Conservation (phyloP, 2,888 invertebrate genomes). For the Dolomedes plantarius region DNA sequence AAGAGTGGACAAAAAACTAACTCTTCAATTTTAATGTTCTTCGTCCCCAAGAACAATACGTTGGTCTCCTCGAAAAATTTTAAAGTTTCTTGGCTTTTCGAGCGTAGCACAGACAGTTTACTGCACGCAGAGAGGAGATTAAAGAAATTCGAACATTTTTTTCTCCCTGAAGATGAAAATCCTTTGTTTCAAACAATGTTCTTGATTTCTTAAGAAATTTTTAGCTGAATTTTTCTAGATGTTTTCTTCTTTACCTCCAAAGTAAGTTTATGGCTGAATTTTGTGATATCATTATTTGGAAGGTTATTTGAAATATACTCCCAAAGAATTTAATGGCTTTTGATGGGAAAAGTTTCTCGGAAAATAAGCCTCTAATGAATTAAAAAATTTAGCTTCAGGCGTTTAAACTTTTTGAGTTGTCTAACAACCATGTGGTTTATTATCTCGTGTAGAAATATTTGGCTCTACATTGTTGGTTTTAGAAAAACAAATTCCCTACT, state of each 20-base stretch:
- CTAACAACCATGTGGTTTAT: too few relatives aligned
- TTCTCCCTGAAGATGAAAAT: background rate
- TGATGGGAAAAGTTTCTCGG: background rate
- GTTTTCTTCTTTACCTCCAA: background rate
- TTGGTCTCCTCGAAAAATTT: background rate
- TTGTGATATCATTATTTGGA: background rate
- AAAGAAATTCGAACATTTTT: background rate
- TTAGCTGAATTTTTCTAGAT: background rate
- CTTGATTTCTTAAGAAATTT: background rate
- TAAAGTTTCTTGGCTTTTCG: background rate
- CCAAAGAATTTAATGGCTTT: background rate
- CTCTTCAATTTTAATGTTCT: conserved; percentile 15
- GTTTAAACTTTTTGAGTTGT: too few relatives aligned
- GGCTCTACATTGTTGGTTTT: too few relatives aligned
- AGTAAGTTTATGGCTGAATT: background rate
- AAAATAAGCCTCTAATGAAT: too few relatives aligned
- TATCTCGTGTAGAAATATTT: too few relatives aligned
- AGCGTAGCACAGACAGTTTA: background rate
- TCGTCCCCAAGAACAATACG: background rate
- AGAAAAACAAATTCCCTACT: too few relatives aligned
- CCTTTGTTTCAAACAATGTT: background rate
- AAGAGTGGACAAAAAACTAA: background rate
- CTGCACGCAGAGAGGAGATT: background rate
- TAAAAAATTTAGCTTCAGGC: too few relatives aligned
- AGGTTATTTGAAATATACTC: background rate